phyloP scores from a whole-genome alignment of 2,797 vertebrate species.

The Scolopax bukidnonensis region DNA sequence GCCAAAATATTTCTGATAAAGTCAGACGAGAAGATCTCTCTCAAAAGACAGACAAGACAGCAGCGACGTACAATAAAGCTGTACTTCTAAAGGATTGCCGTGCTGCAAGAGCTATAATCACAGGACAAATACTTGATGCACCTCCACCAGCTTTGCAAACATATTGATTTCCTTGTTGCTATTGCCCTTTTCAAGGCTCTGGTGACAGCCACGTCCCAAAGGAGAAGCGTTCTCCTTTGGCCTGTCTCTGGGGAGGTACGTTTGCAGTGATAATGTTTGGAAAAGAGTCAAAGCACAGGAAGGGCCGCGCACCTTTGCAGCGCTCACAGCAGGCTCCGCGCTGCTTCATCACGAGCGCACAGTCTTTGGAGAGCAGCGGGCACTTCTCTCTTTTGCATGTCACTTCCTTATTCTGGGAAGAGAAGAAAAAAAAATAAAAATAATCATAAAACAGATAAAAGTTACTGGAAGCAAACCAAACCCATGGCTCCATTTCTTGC shows the following conservation, averaged over 20 bases:
- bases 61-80: neutral
- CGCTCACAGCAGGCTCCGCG: slow-evolving; percentile 93
- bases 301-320: slow-evolving; percentile 88
- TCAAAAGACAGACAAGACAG: neutral
- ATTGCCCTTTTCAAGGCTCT: neutral
- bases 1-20: neutral
- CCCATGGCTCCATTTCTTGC: neutral
- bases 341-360: slow-evolving; percentile 94
- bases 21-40: neutral
- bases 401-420: slow-evolving; percentile 90
- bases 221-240: neutral
- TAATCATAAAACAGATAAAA: neutral
- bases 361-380: slow-evolving; percentile 88
- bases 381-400: slow-evolving; percentile 97
- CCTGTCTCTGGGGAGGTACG: neutral
- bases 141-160: neutral
- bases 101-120: neutral
- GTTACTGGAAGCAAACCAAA: slow-evolving; percentile 15
- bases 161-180: neutral
- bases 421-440: neutral
- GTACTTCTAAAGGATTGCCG: neutral
- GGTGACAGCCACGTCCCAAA: neutral
- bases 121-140: neutral
- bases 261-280: neutral
- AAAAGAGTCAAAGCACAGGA: neutral